Percentiles rank a stretch among this genome's conserved stretches.
These are phyloP conservation scores for Diglossa brunneiventris DNA, from an alignment of 2,113 vertebrate genomes.

Conservation along the genomic window DNA sequence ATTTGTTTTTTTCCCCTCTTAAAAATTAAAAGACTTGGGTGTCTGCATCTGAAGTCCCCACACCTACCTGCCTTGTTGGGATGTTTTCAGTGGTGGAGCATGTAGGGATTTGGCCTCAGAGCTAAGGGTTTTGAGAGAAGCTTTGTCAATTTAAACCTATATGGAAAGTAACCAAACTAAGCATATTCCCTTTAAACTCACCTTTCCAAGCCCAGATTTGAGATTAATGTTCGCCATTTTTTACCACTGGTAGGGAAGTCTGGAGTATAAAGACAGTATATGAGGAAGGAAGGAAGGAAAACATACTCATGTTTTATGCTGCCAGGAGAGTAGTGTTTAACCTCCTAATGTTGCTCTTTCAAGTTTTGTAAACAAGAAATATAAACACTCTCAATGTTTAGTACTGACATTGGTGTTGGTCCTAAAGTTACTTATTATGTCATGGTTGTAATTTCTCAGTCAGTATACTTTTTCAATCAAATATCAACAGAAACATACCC, in stretches of 20 bases:
- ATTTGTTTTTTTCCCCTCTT: not conserved
- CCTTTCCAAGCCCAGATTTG: not conserved
- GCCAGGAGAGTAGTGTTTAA: not conserved
- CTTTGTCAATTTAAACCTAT: not conserved
- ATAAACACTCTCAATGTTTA: not conserved
- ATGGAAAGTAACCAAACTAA: not conserved
- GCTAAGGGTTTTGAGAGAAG: not conserved
- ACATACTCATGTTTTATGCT: not conserved
- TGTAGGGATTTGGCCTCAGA: not conserved
- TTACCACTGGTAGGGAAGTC: not conserved
- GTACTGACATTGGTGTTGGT: not conserved
- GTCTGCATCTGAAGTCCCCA: not conserved
- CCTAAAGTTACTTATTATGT: not conserved
- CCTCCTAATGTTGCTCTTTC: not conserved
- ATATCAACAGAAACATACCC: not conserved
- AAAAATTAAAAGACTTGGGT: not conserved
- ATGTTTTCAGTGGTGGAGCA: not conserved
- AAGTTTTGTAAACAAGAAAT: not conserved
- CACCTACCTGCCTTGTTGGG: not conserved
- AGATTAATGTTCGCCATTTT: not conserved
- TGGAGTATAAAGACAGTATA: not conserved
- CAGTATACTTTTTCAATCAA: not conserved
- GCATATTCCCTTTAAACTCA: not conserved
- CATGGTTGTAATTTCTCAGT: not conserved
- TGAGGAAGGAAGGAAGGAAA: not conserved